A percentile compares a stretch with the other conserved stretches of the same genome.
These are phyloP conservation scores for Hirtodrosophila duncani DNA, from an alignment of 2,888 invertebrate species.

Conservation along the genomic window DNA sequence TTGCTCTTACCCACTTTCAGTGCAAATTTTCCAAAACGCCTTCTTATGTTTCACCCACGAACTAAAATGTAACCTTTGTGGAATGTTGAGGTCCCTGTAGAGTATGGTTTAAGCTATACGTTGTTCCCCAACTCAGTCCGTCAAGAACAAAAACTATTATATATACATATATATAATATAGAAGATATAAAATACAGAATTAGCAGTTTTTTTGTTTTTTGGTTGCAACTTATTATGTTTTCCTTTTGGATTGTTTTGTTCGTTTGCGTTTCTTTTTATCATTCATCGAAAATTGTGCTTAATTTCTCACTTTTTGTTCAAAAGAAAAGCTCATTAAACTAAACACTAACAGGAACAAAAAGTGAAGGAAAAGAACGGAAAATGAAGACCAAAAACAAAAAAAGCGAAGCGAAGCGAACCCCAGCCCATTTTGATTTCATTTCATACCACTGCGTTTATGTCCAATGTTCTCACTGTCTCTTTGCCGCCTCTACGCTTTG, in stretches of 20 bases:
- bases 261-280: background rate
- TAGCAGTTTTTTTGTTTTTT: slow-evolving; percentile 27
- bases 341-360: slow-evolving; percentile 41
- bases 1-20: too few species aligned
- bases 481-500: background rate
- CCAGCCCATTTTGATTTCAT: slow-evolving; percentile 1
- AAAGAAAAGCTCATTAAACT: slow-evolving; percentile 62
- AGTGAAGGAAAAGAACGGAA: background rate
- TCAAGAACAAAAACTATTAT: too few species aligned
- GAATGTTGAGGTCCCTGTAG: too few species aligned
- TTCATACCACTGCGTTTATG: background rate
- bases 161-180: too few species aligned
- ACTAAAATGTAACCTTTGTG: too few species aligned
- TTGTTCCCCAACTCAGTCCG: too few species aligned
- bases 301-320: slow-evolving; percentile 8
- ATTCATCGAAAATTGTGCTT: background rate
- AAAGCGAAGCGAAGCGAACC: background rate
- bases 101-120: too few species aligned
- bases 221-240: slow-evolving; percentile 5
- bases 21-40: too few species aligned
- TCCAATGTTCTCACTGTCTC: background rate
- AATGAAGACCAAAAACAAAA: too few species aligned
- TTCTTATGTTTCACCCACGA: too few species aligned
- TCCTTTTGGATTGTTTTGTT: background rate
- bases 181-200: too few species aligned